Percentiles rank a stretch among this genome's conserved stretches.
Conservation (phyloP, 1,140 invertebrate species). For the Drosophila bocki region DNA sequence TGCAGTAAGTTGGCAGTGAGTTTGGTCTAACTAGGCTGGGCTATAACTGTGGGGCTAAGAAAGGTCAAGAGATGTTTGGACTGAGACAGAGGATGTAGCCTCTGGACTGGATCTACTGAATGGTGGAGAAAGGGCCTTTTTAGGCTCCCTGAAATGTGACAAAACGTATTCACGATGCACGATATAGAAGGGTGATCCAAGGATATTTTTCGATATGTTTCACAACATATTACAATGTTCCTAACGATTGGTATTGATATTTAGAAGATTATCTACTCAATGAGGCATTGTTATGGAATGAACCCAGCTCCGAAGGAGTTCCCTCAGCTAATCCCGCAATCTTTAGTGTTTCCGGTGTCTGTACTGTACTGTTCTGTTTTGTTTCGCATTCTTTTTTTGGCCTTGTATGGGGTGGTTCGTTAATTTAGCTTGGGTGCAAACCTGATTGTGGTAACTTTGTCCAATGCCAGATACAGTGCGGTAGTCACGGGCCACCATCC, state of each 20-base stretch:
- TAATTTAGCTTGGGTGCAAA: slow-evolving; percentile 80
- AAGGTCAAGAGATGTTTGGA: slow-evolving; percentile 23
- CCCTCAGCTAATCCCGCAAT: background rate
- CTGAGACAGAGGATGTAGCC: slow-evolving; percentile 7
- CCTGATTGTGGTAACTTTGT: slow-evolving; percentile 86
- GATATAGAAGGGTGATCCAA: background rate
- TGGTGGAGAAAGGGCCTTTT: background rate
- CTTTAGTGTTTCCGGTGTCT: slow-evolving; percentile 43
- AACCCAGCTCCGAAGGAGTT: background rate
- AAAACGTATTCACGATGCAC: background rate
- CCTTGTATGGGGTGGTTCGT: slow-evolving; percentile 34
- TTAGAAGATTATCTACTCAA: background rate
- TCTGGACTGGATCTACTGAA: background rate
- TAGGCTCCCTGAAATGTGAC: background rate
- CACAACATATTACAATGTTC: background rate
- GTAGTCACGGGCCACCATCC: slow-evolving; percentile 87
- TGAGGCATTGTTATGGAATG: background rate
- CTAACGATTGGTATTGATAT: background rate
- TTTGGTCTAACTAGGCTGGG: slow-evolving; percentile 37
- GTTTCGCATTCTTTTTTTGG: slow-evolving; percentile 3
- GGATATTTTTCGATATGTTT: background rate
- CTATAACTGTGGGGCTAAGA: slow-evolving; percentile 13
- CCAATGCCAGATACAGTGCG: slow-evolving; percentile 85
- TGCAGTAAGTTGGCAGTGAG: slow-evolving; percentile 55
- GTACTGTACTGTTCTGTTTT: slow-evolving; percentile 58